Evolutionary conservation across 2,888 invertebrate genomes (phyloP).

Genomic region (Drosophila longiperda): DNA sequence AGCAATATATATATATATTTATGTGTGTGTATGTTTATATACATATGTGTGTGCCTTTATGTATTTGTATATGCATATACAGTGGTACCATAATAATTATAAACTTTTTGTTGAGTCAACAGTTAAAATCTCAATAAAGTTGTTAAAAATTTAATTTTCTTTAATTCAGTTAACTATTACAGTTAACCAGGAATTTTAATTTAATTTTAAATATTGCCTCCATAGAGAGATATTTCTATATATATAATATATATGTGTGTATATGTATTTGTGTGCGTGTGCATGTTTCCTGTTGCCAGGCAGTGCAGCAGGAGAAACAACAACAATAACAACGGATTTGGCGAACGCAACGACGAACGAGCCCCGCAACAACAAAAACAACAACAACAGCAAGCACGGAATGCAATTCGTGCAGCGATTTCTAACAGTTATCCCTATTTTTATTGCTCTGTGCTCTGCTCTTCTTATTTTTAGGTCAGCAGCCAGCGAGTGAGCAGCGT

Average conservation of each 20-base stretch:
- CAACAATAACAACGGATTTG: constrained; percentile 5
- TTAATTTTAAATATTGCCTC: background rate
- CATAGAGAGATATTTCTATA: background rate
- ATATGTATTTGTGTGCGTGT: constrained; percentile 13
- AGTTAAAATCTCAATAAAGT: background rate
- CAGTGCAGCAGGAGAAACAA: constrained; percentile 16
- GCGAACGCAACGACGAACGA: constrained; percentile 19
- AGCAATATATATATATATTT: background rate
- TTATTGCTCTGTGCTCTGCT: constrained; percentile 11
- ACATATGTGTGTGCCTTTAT: background rate
- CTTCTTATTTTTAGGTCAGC: constrained; percentile 52
- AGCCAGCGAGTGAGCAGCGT: constrained; percentile 25
- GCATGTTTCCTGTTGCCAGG: constrained; percentile 43
- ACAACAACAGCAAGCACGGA: background rate
- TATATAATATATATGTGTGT: background rate
- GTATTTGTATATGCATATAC: background rate
- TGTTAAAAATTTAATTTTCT: background rate
- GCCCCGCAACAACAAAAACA: background rate
- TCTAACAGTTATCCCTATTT: constrained; percentile 38
- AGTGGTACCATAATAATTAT: background rate
- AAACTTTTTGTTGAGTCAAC: constrained; percentile 2
- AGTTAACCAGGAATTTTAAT: too few relatives aligned
- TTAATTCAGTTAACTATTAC: background rate
- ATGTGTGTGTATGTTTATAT: background rate
- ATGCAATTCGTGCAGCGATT: constrained; percentile 28